Evolutionary conservation across 2,113 vertebrate species (phyloP), one percentile per base, ranked within the genome.

Genomic region (Heliornis fulica): DNA sequence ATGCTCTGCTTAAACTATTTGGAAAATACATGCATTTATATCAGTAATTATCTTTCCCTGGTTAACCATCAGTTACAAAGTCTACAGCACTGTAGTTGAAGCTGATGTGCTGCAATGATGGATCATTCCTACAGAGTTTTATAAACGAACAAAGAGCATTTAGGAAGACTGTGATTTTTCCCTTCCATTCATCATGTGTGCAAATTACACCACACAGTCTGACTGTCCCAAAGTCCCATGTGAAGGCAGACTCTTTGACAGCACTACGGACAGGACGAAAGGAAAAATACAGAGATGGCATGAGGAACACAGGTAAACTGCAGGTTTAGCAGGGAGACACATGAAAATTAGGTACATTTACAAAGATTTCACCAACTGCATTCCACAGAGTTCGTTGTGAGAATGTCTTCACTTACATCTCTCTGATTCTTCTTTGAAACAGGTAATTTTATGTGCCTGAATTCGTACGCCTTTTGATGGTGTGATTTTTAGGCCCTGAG

Each of bases 281-380:
- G 46, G 20, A 90, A 88, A 95, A 93, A 88, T 88, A 93, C 90
- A 93, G 41, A 83, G 59, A 90, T 25, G 60, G 68, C 60, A 93
- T 9, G 0, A 95, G 17, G 43, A 93, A 94, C 88, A 96, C 80
- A 92, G 75, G 36, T 89, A 86, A 85, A 50, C 34, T 64, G 56
- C 66, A 40, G 21, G 56, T 88, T 83, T 66, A 75, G 92, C 54
- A 81, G 63, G 76, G 65, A 91, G 48, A 93, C 82, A 70, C 65
- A 80, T 51, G 83, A 80, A 94, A 88, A 86, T 59, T 64, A 53
- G 64, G 34, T 86, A 90, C 71, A 54, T 93, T 77, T 46, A 87
- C 36, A 77, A 43, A 76, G 41, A 21, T 83, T 90, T 88, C 70
- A 41, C 38, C 34, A 92, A 54, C 56, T 88, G 50, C 54, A 23